Evolutionary conservation across 2,888 invertebrate genomes (phyloP).

Genomic region (Tinea trinotella): DNA sequence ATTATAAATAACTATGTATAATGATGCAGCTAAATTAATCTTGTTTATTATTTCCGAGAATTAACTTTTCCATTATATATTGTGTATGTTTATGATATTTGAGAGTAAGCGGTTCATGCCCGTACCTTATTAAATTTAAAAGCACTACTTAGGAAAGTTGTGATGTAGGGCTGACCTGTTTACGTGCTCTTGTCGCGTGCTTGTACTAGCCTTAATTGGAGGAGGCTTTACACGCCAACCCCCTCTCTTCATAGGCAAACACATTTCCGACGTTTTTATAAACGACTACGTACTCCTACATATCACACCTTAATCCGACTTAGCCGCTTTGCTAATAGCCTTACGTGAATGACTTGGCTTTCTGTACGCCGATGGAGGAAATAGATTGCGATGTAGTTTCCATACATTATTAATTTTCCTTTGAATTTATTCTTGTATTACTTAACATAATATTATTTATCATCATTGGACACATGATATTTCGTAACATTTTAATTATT

Average conservation of each 20-base stretch:
- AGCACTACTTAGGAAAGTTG: slow-evolving; percentile 15
- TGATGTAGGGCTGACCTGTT: slow-evolving; percentile 17
- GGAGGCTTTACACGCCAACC: slow-evolving; percentile 29
- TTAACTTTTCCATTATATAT: not conserved
- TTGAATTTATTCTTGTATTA: too few species aligned
- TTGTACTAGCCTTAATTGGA: slow-evolving; percentile 63
- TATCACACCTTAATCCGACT: slow-evolving; percentile 14
- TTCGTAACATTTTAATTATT: too few species aligned
- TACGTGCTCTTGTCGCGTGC: slow-evolving; percentile 50
- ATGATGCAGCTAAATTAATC: not conserved
- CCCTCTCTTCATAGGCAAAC: slow-evolving; percentile 16
- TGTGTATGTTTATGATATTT: slow-evolving; percentile 5
- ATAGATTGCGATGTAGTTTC: not conserved
- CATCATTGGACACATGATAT: too few species aligned
- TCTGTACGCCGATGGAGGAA: not conserved
- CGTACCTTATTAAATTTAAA: slow-evolving; percentile 16
- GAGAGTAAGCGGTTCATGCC: not conserved
- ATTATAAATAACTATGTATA: not conserved
- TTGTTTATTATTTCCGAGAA: not conserved
- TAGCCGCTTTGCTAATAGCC: slow-evolving; percentile 13
- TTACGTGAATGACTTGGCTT: slow-evolving; percentile 7
- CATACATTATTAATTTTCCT: not conserved
- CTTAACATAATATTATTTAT: too few species aligned
- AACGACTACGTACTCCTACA: slow-evolving; percentile 9
- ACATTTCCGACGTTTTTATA: slow-evolving; percentile 17